Evolutionary conservation across 2,113 vertebrate species (phyloP), one percentile per base, ranked within the genome.

Genomic region (Indicator maculatus): DNA sequence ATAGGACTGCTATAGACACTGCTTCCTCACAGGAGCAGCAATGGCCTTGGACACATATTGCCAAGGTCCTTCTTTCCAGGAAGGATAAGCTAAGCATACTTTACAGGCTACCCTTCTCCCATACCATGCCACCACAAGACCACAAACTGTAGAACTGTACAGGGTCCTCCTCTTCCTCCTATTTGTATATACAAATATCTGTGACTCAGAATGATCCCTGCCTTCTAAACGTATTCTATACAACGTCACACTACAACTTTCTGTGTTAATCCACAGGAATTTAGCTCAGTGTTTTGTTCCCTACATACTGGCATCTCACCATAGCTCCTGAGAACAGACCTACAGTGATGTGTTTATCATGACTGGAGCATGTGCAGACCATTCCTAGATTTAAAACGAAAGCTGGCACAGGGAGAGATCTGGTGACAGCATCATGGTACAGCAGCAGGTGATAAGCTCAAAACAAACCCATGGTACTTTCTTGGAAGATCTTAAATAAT

Each of bases 351-450:
- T 44, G 45, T 44, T 23, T 9, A 8, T 26, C 1, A 3, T 31
- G 70, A 38, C 26, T 5, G 2, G 12, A 71, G 52, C 64, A 60
- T 0, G 1, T 14, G 65, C 55, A 67, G 53, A 77, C 16, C 44
- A 18, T 52, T n/a, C 59, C 6, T 4, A 44, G 24, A 24, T 11
- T 0, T 33, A 30, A 50, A 81, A 17, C 9, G 33, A 10, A 39
- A 59, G 28, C 33, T 44, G 65, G 71, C 53, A n/a, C 21, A 5
- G 24, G 26, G 20, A 89, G 9, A 59, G 9, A 33, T 17, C 44
- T 26, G 31, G 16, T 1, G 3, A 45, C 44, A 45, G 31, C 38
- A 19, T 24, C 0, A 1, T 1, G 5, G 38, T 36, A 13, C 7
- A 18, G 8, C 0, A 1, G 38, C 44, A 61, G 30, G 1, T 38